A percentile compares a stretch with the other conserved stretches of the same genome.
These are phyloP conservation scores for Chlorodrepanis virens DNA, from an alignment of 2,113 vertebrate species.

Conservation along the genomic window DNA sequence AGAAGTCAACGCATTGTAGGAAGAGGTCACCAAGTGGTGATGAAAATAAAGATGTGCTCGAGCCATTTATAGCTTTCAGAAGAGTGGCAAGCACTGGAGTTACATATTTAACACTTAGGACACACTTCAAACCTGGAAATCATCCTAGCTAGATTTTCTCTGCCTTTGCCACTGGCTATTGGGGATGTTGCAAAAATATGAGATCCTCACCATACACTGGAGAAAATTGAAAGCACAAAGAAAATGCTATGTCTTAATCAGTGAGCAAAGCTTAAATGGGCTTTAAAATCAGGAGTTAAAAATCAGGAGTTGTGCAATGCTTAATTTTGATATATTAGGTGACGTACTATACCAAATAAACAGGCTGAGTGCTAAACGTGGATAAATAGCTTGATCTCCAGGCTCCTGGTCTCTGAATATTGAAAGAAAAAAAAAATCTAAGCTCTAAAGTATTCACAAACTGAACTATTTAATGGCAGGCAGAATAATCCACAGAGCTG, in stretches of 20 bases:
- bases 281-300: constrained; percentile 20
- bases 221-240: constrained; percentile 50
- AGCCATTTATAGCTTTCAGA: neutral
- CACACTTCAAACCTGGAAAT: neutral
- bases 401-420: constrained; percentile 6
- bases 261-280: constrained; percentile 43
- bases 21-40: neutral
- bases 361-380: neutral
- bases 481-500: constrained; percentile 19
- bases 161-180: neutral
- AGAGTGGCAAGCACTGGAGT: neutral
- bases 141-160: neutral
- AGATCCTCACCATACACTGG: neutral
- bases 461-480: constrained; percentile 11
- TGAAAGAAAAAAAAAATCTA: neutral
- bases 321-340: constrained; percentile 58
- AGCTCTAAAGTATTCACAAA: constrained; percentile 17
- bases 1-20: neutral
- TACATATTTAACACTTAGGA: neutral
- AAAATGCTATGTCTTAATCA: constrained; percentile 39
- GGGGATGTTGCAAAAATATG: neutral
- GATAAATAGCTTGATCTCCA: constrained; percentile 56
- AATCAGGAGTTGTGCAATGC: constrained; percentile 26
- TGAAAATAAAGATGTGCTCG: neutral
- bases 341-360: constrained; percentile 59